phyloP scores from a whole-genome alignment of 2,797 vertebrate genomes.

The Galaxias olidus region DNA sequence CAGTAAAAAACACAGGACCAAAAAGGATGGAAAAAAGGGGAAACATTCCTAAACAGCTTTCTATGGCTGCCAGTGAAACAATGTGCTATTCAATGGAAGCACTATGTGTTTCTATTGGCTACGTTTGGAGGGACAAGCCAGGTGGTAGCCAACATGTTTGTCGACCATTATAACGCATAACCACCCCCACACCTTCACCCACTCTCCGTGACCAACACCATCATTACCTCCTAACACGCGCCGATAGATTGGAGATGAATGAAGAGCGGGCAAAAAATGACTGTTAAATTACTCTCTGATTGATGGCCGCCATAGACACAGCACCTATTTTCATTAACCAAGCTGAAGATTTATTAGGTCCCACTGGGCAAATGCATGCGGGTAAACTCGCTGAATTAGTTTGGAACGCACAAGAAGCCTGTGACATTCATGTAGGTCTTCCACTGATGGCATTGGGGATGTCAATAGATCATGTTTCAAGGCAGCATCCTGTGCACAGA shows the following conservation, averaged over 20 bases:
- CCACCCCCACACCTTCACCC: neutral
- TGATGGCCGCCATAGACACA: constrained; percentile 49
- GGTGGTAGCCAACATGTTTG: constrained; percentile 23
- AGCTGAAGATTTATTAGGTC: constrained; percentile 22
- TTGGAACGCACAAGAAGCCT: constrained; percentile 55
- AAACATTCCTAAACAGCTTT: too few relatives aligned
- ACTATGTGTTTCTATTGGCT: constrained; percentile 15
- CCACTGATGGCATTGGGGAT: constrained; percentile 53
- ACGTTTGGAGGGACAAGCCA: neutral
- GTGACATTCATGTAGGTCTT: constrained; percentile 64
- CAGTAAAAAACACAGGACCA: too few relatives aligned
- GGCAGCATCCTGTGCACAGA: constrained; percentile 56
- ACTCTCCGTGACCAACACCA: constrained; percentile 31
- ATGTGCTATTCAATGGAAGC: constrained; percentile 15
- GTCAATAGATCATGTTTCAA: constrained; percentile 70
- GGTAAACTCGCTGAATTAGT: constrained; percentile 62
- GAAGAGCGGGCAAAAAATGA: constrained; percentile 34
- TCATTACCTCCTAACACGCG: constrained; percentile 40
- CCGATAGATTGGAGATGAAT: constrained; percentile 33
- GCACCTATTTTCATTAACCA: constrained; percentile 45
- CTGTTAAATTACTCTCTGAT: constrained; percentile 48
- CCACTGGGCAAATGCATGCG: constrained; percentile 53
- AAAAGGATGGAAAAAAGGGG: too few relatives aligned
- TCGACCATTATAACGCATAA: constrained; percentile 44
- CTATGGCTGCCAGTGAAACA: neutral